Base-by-base conservation (phyloP, 2,888 invertebrate species). In the Lottia gigantea region DNA sequence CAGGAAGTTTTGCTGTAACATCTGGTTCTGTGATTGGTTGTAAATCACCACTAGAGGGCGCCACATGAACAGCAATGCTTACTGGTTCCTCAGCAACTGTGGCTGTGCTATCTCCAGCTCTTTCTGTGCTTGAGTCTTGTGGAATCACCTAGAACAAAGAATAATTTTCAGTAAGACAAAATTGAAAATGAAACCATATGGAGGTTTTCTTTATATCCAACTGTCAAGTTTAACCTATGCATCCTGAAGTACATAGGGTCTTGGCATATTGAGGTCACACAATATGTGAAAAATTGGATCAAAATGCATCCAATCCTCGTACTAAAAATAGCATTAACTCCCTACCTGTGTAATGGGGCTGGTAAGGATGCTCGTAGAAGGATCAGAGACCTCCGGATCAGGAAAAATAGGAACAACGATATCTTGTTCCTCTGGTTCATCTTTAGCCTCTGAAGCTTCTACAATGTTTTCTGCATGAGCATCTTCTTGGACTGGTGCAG, bases 391-490 rank as follows among this genome's bases (percentile, higher is more conserved):
- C 25, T 31, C 40, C 7, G 40, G 40, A 6, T 40, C 40, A 40
- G 40, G 40, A 40, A 40, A 40, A 8, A 40, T 40, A 40, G n/a
- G n/a, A 40, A 15, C 66, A 46, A 23, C 23, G 47, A 6, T 23
- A 25, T 26, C 49, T 47, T 26, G 47, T 47, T 46, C 23, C 12
- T 66, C 66, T 12, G 19, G 23, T 46, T 26, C 25, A 26, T 47
- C 66, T n/a, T 23, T 14, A 15, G 25, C 66, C 47, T 66, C 66
- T 25, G 47, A 46, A 15, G 64, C 45, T 46, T 46, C 25, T 14
- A 15, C 40, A 40, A 8, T 40, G 40, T 11, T 61, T 31, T 26
- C 70, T 8, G 19, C 62, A 1, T 62, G 66, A 23, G 19, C 70
- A 40, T 46, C 23, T 23, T 25, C 55, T n/a, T 62, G 26, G 66